These are phyloP conservation scores for Anastatus disparis DNA, from an alignment of 1,140 invertebrate species.

Conservation along the genomic window DNA sequence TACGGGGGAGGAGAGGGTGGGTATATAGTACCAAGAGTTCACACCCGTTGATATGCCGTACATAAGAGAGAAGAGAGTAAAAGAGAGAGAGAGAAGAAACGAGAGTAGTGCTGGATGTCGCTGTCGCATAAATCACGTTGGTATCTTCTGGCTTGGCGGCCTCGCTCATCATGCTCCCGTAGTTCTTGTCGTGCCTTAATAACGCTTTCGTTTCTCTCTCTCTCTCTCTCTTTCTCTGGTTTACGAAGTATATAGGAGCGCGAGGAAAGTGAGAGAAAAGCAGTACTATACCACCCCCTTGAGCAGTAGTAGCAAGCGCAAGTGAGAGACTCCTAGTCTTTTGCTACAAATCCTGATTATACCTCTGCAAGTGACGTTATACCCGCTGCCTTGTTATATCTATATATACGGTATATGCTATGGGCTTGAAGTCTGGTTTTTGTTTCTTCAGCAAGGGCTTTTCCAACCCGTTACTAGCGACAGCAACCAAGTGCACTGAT, in stretches of 20 bases:
- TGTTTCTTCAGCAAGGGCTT: conserved; percentile 54
- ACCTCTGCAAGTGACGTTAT: conserved; percentile 67
- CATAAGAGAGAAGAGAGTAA: conserved; percentile 7
- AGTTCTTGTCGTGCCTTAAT: conserved; percentile 69
- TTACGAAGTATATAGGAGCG: conserved; percentile 16
- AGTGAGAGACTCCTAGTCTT: conserved; percentile 33
- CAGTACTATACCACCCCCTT: conserved; percentile 19
- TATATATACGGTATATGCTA: neutral
- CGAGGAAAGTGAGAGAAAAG: conserved; percentile 30
- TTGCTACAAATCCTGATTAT: conserved; percentile 69
- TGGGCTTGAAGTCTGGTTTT: conserved; percentile 64
- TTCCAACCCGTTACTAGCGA: neutral
- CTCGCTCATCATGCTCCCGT: conserved; percentile 63
- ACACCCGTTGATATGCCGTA: neutral
- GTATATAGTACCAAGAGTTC: neutral
- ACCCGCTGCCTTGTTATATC: conserved; percentile 40
- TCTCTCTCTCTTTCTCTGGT: neutral
- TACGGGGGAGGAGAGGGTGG: neutral
- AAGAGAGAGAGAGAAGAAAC: conserved; percentile 13
- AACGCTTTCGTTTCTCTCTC: conserved; percentile 49
- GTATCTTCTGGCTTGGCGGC: conserved; percentile 63
- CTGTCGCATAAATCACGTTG: conserved; percentile 64
- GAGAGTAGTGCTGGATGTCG: conserved; percentile 48
- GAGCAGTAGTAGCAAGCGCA: conserved; percentile 22
- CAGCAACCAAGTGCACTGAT: conserved; percentile 36